A percentile compares a stretch with the other conserved stretches of the same genome.
Evolutionary conservation across 2,888 invertebrate species (phyloP).

Genomic region (Drosophila setosimentum): DNA sequence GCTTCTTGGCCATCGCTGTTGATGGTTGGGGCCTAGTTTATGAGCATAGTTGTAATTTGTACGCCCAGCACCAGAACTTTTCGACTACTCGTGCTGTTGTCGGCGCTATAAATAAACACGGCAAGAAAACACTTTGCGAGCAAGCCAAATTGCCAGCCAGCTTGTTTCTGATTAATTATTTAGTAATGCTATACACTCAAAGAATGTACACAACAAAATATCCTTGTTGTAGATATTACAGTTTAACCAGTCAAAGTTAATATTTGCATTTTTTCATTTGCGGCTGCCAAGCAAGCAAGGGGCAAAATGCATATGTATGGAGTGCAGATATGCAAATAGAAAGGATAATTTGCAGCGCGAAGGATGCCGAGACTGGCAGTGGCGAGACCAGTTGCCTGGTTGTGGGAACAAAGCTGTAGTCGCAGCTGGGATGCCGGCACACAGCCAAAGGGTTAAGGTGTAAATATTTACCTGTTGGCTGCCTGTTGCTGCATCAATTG

Average conservation of each 20-base stretch:
- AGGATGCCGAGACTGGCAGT: slow-evolving; percentile 1
- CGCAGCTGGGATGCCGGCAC: slow-evolving; percentile 7
- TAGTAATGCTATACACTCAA: slow-evolving; percentile 15
- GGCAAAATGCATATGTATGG: slow-evolving; percentile 6
- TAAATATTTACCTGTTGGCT: slow-evolving; percentile 63
- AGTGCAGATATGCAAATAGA: slow-evolving; percentile 53
- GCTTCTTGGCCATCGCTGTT: slow-evolving; percentile 24
- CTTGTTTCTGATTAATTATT: slow-evolving; percentile 19
- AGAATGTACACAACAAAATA: background rate
- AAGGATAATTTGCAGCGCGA: slow-evolving; percentile 24
- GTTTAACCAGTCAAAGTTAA: background rate
- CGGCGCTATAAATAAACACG: slow-evolving; percentile 43
- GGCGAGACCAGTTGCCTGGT: slow-evolving; percentile 1
- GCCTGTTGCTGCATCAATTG: slow-evolving; percentile 28
- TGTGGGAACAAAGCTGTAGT: slow-evolving; percentile 1
- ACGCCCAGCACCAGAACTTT: slow-evolving; percentile 27
- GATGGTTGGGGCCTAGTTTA: slow-evolving; percentile 11
- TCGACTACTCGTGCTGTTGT: slow-evolving; percentile 38
- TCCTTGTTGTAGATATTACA: background rate
- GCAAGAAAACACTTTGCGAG: slow-evolving; percentile 21
- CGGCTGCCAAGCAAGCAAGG: background rate
- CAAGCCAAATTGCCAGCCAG: slow-evolving; percentile 4
- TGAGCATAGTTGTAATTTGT: slow-evolving; percentile 41
- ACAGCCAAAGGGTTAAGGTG: slow-evolving; percentile 26
- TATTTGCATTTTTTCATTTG: slow-evolving; percentile 25